These are phyloP conservation scores for Callipepla californica DNA, from an alignment of 2,113 vertebrate species.

Conservation along the genomic window DNA sequence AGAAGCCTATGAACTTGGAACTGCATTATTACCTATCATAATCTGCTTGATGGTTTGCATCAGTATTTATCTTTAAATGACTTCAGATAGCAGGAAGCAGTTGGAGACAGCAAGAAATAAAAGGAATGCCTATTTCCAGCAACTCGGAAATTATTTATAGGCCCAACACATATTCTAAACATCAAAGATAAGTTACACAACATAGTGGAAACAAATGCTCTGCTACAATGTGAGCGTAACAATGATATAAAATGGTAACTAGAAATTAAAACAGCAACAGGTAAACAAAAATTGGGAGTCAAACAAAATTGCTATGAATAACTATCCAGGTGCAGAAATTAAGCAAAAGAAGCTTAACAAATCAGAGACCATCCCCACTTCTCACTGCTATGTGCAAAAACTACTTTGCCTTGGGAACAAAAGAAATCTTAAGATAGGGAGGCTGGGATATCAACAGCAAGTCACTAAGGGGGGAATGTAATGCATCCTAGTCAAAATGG, in stretches of 20 bases:
- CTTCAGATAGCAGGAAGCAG: neutral
- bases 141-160: neutral
- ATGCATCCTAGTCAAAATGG: neutral
- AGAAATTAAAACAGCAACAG: neutral
- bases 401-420: neutral
- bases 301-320: neutral
- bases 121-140: neutral
- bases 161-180: neutral
- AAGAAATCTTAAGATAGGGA: neutral
- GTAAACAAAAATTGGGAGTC: neutral
- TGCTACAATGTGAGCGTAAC: neutral
- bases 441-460: neutral
- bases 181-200: neutral
- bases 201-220: neutral
- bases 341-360: neutral
- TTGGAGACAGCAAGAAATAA: neutral
- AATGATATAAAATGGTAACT: neutral
- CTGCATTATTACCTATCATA: neutral
- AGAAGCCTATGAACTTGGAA: neutral
- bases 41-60: rapidly evolving
- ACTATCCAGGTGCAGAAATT: neutral
- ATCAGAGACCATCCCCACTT: neutral
- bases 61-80: neutral
- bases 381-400: neutral
- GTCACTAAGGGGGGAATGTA: neutral